These are phyloP conservation scores for Gopherus evgoodei DNA, from an alignment of 2,113 vertebrate genomes.

Conservation along the genomic window DNA sequence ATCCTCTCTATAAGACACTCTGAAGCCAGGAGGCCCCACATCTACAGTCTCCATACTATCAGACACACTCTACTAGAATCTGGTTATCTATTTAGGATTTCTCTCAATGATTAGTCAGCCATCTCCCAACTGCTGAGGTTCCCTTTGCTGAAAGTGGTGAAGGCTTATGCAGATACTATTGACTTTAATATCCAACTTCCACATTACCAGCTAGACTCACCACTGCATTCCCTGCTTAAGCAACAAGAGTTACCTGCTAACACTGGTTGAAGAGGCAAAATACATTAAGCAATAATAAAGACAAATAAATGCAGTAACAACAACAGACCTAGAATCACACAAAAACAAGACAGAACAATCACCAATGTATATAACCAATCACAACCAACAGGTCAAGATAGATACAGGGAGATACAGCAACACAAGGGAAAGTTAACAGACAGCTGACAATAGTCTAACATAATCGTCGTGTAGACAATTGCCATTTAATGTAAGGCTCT, in stretches of 20 bases:
- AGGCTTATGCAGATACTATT: background rate
- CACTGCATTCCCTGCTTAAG: background rate
- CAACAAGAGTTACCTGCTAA: background rate
- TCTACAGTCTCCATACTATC: background rate
- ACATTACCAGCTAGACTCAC: background rate
- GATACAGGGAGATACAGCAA: background rate
- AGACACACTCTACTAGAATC: fast-evolving
- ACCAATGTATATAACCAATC: fast-evolving
- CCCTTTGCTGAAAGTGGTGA: fast-evolving
- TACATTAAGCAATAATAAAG: background rate
- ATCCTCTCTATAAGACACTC: background rate
- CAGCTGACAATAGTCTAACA: background rate
- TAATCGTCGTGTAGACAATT: background rate
- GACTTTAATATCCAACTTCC: background rate
- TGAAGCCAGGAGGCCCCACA: fast-evolving
- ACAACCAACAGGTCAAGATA: background rate
- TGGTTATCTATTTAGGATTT: background rate
- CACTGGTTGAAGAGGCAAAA: background rate
- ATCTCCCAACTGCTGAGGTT: fast-evolving
- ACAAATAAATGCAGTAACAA: background rate
- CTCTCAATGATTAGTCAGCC: background rate
- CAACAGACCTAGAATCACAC: background rate
- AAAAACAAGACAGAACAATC: background rate
- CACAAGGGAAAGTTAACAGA: background rate
- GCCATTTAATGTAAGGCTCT: background rate